Percentiles rank a stretch among this genome's conserved stretches.
Conservation (phyloP, 2,113 vertebrate genomes). For the Megalops atlanticus region DNA sequence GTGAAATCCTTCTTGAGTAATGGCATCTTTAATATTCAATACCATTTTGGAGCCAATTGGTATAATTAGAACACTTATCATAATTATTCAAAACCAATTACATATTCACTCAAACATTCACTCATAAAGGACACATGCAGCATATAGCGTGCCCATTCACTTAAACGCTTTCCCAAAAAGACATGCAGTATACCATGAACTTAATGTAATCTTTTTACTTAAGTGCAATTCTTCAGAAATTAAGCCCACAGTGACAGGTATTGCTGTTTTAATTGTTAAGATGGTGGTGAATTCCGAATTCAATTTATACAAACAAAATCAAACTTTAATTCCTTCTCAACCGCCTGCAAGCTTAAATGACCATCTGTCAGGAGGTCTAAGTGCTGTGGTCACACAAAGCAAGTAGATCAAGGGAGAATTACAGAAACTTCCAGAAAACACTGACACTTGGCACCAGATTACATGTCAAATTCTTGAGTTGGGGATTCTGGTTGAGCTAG, state of each 20-base stretch:
- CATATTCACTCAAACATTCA: background rate
- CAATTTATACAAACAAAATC: constrained; percentile 40
- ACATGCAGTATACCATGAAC: background rate
- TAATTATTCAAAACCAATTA: background rate
- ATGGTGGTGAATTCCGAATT: constrained; percentile 35
- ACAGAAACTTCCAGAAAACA: background rate
- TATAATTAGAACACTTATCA: background rate
- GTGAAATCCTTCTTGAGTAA: background rate
- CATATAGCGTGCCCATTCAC: background rate
- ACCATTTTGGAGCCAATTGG: background rate
- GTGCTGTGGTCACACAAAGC: background rate
- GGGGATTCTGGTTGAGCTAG: background rate
- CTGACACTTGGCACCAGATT: background rate
- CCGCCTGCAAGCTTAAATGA: constrained; percentile 27
- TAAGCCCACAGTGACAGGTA: constrained; percentile 38
- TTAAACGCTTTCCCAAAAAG: background rate
- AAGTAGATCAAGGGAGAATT: background rate
- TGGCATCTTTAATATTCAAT: background rate
- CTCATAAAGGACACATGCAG: background rate
- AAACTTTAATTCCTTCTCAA: constrained; percentile 41
- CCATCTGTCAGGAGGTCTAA: constrained; percentile 38
- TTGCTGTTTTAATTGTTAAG: constrained; percentile 46
- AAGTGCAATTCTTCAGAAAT: background rate
- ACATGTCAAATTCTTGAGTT: background rate
- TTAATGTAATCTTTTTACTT: background rate